Base-by-base conservation (phyloP, 2,888 invertebrate species). In the Coenonympha arcania region DNA sequence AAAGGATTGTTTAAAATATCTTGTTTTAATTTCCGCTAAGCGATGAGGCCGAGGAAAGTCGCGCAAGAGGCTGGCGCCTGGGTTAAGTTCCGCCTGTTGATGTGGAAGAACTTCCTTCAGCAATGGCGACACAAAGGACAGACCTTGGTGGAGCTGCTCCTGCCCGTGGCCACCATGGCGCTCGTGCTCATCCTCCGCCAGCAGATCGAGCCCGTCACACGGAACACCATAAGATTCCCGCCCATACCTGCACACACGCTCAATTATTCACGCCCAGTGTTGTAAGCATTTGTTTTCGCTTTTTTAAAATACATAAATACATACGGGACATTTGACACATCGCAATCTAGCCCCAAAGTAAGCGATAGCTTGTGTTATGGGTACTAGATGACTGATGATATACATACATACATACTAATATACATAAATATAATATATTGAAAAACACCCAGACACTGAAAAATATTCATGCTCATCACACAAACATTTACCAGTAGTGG, bases 61-160 rank as follows among this genome's bases (percentile, higher is more conserved):
- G 55, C 54, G 33, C 54, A 41, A 41, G 71, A 70, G 41, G 73
- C 83, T 1, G 64, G 68, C 9, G 71, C 77, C 2, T 85, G 79
- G 70, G 78, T 86, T 24, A 91, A 91, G 71, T 92, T 94, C 68
- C 71, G 86, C 9, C 80, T 95, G 55, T 79, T 95, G 51, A 87
- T 93, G 74, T 95, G 95, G 95, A 95, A 95, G 79, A 95, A 95
- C 73, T 93, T 91, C 79, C 74, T 91, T 2, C 88, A 94, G 34
- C 93, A 94, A 79, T 91, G 89, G 84, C 85, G 93, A 54, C 92
- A 91, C 72, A 90, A 89, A 42, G 56, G 89, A 33, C 91, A 93
- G 68, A 91, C 94, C 0, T 43, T 87, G 1, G 68, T 91, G 28
- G 94, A 95, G 73, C 75, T 95, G 8, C 46, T 91, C 0, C 71